Conservation (phyloP, 2,888 invertebrate species). For the Lathronympha strigana region DNA sequence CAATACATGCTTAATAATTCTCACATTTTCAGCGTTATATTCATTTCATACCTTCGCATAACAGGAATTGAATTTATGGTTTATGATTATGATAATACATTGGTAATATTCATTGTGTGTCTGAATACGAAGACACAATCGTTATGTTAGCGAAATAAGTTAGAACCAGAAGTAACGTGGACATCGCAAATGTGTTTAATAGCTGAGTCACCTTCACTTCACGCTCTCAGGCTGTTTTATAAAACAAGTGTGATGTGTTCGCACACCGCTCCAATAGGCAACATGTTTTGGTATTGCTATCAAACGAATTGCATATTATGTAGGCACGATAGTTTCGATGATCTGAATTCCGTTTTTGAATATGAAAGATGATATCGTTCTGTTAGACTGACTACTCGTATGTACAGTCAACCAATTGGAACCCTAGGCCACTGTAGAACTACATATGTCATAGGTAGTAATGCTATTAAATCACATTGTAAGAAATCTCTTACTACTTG, state of each 20-base stretch:
- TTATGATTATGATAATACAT: too few species aligned
- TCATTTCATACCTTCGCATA: background rate
- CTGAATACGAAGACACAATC: slow-evolving; percentile 1
- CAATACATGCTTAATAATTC: background rate
- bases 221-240: too few species aligned
- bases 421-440: too few species aligned
- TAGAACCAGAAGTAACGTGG: slow-evolving; percentile 8
- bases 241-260: background rate
- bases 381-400: too few species aligned
- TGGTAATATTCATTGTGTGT: background rate
- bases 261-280: background rate
- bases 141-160: slow-evolving; percentile 11
- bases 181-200: background rate
- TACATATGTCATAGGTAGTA: too few species aligned
- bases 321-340: too few species aligned
- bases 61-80: slow-evolving; percentile 25
- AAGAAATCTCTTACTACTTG: too few species aligned
- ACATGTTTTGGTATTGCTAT: background rate
- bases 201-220: slow-evolving; percentile 7
- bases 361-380: too few species aligned
- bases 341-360: too few species aligned
- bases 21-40: background rate
- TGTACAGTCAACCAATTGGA: too few species aligned
- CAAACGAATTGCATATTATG: too few species aligned
- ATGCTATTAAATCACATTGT: too few species aligned